These are phyloP conservation scores for Callaeas wilsoni DNA, from an alignment of 2,113 vertebrate genomes.

Conservation along the genomic window DNA sequence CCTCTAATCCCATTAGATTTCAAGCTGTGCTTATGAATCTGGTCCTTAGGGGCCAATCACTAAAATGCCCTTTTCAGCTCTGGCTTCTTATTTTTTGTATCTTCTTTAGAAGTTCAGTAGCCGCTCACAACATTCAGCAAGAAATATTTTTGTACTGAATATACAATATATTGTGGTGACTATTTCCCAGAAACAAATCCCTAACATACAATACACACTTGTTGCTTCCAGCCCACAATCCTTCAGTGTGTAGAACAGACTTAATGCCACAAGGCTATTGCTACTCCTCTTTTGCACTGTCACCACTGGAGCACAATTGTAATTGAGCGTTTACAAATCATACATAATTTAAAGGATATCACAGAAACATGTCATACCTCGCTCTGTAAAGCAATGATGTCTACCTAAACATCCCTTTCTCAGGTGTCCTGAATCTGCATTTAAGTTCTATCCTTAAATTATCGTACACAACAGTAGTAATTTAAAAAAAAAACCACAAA, in stretches of 20 bases:
- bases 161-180: background rate
- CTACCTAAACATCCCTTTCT: background rate
- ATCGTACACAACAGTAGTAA: background rate
- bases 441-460: background rate
- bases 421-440: background rate
- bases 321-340: background rate
- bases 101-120: background rate
- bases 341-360: background rate
- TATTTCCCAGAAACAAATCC: background rate
- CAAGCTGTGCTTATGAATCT: background rate
- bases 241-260: background rate
- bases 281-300: background rate
- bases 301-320: background rate
- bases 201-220: background rate
- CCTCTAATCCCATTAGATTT: constrained; percentile 10
- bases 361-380: background rate
- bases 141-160: background rate
- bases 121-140: background rate
- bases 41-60: background rate
- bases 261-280: background rate
- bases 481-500: background rate
- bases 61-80: background rate
- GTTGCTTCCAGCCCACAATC: background rate
- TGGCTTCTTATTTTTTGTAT: background rate
- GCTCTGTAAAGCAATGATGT: background rate